A percentile compares a stretch with the other conserved stretches of the same genome.
Evolutionary conservation across 2,797 vertebrate species (phyloP).

Genomic region (Anableps anableps): DNA sequence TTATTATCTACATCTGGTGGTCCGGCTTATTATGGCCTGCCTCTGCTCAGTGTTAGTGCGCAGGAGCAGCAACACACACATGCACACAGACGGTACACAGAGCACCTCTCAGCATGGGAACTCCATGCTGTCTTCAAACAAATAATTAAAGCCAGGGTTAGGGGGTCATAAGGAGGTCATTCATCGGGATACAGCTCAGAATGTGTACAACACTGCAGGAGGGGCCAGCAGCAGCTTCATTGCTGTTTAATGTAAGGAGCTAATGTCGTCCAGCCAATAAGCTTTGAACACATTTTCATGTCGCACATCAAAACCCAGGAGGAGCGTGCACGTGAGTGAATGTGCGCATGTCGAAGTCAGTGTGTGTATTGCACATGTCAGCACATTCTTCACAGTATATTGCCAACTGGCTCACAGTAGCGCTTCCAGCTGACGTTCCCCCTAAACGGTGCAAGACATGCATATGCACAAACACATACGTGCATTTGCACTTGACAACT

Average conservation of each 20-base stretch:
- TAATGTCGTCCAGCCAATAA: constrained; percentile 74
- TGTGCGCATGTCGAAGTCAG: constrained; percentile 30
- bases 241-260: constrained; percentile 82
- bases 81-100: constrained; percentile 68
- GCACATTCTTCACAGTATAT: constrained; percentile 60
- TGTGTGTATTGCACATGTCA: constrained; percentile 40
- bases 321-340: constrained; percentile 37
- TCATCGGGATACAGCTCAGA: constrained; percentile 94
- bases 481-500: constrained; percentile 4
- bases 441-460: constrained; percentile 22
- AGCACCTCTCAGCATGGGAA: constrained; percentile 91
- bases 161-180: constrained; percentile 94
- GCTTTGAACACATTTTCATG: constrained; percentile 56
- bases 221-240: constrained; percentile 44
- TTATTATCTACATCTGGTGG: constrained; percentile 97
- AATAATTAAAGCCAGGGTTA: constrained; percentile 99
- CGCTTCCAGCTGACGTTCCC: constrained; percentile 42
- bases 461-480: constrained; percentile 22
- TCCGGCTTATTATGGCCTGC: constrained; percentile 87
- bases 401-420: constrained; percentile 58
- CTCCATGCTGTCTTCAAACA: constrained; percentile 99
- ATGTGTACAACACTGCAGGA: constrained; percentile 90
- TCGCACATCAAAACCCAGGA: constrained; percentile 52
- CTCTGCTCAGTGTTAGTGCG: constrained; percentile 79
- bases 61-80: constrained; percentile 73